Conservation (phyloP, 2,797 vertebrate genomes). For the Paguma larvata region DNA sequence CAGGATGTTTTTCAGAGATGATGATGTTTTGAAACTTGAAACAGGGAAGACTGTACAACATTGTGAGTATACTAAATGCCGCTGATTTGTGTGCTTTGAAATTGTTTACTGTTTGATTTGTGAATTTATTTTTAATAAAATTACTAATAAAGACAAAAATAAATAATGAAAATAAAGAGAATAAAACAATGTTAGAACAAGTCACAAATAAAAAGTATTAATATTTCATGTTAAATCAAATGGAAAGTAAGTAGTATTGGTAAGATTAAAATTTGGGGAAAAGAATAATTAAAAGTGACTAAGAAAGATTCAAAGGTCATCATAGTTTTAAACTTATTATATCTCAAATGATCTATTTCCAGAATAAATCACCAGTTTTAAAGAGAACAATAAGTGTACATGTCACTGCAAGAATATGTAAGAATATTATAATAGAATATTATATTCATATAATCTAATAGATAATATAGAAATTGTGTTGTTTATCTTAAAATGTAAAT, state of each 20-base stretch:
- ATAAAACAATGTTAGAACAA: background rate
- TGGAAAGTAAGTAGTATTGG: background rate
- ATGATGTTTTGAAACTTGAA: background rate
- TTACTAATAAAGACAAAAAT: background rate
- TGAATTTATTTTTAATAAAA: background rate
- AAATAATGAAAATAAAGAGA: background rate
- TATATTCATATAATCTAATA: background rate
- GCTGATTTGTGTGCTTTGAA: background rate
- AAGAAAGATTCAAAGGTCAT: background rate
- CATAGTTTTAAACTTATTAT: background rate
- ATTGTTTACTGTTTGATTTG: background rate
- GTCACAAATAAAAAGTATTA: background rate
- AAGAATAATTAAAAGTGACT: background rate
- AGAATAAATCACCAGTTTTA: background rate
- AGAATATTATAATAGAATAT: background rate
- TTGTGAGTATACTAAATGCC: background rate
- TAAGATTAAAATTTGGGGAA: background rate
- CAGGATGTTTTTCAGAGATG: background rate
- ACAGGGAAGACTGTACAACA: background rate
- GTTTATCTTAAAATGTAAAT: background rate
- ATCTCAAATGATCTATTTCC: background rate
- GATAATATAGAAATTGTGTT: background rate
- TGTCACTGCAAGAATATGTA: background rate
- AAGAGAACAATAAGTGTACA: background rate
- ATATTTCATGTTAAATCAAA: background rate